A percentile compares a stretch with the other conserved stretches of the same genome.
phyloP scores from a whole-genome alignment of 2,113 vertebrate genomes.

The Podiceps cristatus region DNA sequence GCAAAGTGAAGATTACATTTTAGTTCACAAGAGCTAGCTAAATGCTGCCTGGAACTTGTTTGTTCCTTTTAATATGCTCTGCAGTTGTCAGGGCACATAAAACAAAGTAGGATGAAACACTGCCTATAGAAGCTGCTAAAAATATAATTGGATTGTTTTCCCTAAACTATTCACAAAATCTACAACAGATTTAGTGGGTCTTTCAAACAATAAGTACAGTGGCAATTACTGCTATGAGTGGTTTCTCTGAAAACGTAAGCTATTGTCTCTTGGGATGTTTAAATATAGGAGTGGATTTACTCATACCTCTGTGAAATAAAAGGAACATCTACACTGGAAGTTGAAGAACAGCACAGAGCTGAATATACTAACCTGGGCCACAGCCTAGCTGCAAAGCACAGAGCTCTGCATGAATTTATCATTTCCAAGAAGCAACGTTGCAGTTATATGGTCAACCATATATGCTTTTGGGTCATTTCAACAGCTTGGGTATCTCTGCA shows the following conservation, averaged over 20 bases:
- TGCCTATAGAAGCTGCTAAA: conserved; percentile 8
- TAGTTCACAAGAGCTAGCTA: neutral
- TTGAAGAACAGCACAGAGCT: neutral
- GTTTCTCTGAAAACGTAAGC: conserved; percentile 2
- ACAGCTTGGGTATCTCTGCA: neutral
- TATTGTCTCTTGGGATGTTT: conserved; percentile 34
- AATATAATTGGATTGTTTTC: conserved; percentile 45
- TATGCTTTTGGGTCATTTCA: neutral
- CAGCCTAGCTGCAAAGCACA: neutral
- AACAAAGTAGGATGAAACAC: neutral
- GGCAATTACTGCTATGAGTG: conserved; percentile 31
- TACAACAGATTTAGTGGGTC: conserved; percentile 16
- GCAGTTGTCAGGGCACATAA: neutral
- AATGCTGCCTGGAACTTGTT: neutral
- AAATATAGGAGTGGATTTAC: conserved; percentile 29
- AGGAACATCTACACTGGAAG: neutral
- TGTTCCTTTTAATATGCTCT: neutral
- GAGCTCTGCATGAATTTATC: neutral
- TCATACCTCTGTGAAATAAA: conserved; percentile 6
- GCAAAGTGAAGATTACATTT: neutral
- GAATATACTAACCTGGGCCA: neutral
- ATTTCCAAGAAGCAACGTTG: neutral
- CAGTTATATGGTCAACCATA: neutral
- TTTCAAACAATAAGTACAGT: conserved; percentile 45
- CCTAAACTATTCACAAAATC: conserved; percentile 30